Evolutionary conservation across 2,797 vertebrate species (phyloP).

Genomic region (Halcyon chelicuti): DNA sequence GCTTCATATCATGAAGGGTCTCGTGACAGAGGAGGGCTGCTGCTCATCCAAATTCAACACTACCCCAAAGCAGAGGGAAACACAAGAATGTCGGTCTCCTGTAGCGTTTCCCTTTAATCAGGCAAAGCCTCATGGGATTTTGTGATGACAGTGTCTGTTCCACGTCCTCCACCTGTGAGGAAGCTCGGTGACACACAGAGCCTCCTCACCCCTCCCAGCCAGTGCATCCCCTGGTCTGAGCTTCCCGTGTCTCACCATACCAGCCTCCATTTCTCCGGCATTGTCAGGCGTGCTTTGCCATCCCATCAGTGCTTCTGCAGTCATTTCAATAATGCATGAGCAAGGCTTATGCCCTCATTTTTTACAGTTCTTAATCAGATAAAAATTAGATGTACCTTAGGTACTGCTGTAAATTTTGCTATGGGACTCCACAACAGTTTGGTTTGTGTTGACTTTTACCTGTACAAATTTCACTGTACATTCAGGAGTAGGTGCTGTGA

Average conservation of each 20-base stretch:
- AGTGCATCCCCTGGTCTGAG: rapidly evolving
- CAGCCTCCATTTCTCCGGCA: not conserved
- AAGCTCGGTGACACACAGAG: not conserved
- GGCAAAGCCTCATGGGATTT: rapidly evolving
- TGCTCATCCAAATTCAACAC: not conserved
- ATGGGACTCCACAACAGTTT: not conserved
- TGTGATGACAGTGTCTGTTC: not conserved
- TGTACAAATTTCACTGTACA: not conserved
- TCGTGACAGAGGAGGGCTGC: not conserved
- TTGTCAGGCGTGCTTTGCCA: not conserved
- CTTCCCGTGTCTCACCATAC: rapidly evolving
- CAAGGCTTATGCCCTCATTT: not conserved
- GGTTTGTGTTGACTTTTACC: not conserved
- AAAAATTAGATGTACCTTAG: not conserved
- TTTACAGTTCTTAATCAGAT: not conserved
- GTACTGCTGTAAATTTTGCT: not conserved
- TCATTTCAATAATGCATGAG: not conserved
- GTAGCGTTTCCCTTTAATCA: not conserved
- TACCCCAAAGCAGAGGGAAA: not conserved
- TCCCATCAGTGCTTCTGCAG: not conserved
- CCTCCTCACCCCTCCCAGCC: not conserved
- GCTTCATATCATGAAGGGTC: not conserved
- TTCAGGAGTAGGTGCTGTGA: not conserved
- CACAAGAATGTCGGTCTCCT: not conserved
- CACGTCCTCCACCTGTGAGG: not conserved